These are phyloP conservation scores for Etia nguti DNA, from an alignment of 2,113 vertebrate genomes.

Conservation along the genomic window DNA sequence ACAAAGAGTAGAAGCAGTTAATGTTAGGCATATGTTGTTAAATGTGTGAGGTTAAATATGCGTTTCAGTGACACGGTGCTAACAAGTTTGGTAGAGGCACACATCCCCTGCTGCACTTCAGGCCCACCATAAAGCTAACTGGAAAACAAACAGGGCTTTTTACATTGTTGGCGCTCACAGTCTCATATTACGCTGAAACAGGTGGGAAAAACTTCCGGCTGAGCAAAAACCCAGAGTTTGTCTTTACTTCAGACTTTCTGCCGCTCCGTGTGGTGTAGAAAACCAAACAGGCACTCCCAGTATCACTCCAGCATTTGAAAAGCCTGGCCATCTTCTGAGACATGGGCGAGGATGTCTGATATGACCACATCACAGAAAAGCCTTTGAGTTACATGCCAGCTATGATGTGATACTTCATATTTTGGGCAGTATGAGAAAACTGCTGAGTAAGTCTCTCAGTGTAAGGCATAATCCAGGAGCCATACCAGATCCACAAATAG, in stretches of 20 bases:
- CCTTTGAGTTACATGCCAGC: background rate
- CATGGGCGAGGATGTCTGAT: background rate
- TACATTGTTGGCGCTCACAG: background rate
- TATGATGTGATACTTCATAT: constrained; percentile 6
- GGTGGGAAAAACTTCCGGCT: background rate
- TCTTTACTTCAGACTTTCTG: background rate
- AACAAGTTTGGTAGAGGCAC: background rate
- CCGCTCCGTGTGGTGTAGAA: background rate
- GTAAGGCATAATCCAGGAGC: constrained; percentile 33
- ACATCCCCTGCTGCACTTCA: background rate
- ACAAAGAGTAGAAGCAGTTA: background rate
- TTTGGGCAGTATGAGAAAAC: constrained; percentile 16
- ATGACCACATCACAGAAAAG: background rate
- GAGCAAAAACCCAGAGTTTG: background rate
- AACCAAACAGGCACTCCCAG: background rate
- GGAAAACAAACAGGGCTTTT: background rate
- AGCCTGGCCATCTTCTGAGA: background rate
- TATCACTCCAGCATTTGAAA: background rate
- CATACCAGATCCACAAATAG: constrained; percentile 21
- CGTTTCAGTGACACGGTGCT: background rate
- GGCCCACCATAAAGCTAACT: background rate
- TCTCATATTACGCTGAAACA: background rate
- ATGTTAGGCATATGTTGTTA: background rate
- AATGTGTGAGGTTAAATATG: background rate
- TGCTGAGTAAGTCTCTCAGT: background rate